Percentiles rank a stretch among this genome's conserved stretches.
Evolutionary conservation across 1,140 invertebrate genomes (phyloP).

Genomic region (Diachasma alloeum): DNA sequence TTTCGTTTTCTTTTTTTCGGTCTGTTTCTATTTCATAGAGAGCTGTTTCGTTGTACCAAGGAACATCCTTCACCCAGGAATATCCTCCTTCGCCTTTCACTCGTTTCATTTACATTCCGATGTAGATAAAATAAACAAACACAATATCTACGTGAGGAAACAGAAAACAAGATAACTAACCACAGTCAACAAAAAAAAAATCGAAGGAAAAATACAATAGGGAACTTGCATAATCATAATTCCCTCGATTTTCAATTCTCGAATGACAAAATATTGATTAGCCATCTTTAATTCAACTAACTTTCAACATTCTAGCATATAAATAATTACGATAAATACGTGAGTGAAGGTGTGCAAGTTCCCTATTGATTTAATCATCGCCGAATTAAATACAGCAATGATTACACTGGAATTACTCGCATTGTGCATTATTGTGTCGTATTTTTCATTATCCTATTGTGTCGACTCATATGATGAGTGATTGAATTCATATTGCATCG

Average conservation of each 20-base stretch:
- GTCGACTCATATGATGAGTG: neutral
- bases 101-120: neutral
- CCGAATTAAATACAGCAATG: neutral
- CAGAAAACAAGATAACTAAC: neutral
- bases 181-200: neutral
- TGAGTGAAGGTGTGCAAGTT: neutral
- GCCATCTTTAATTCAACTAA: neutral
- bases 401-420: neutral
- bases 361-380: neutral
- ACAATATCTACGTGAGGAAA: neutral
- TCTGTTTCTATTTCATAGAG: neutral
- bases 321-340: neutral
- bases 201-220: neutral
- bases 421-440: conserved; percentile 1
- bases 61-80: neutral
- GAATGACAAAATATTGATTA: neutral
- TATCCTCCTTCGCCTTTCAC: neutral
- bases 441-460: neutral
- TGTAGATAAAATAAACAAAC: neutral
- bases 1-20: neutral
- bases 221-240: neutral
- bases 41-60: neutral
- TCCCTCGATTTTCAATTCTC: neutral
- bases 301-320: neutral
- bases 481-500: neutral